phyloP scores from a whole-genome alignment of 2,113 vertebrate species.

The Arizona elegans region DNA sequence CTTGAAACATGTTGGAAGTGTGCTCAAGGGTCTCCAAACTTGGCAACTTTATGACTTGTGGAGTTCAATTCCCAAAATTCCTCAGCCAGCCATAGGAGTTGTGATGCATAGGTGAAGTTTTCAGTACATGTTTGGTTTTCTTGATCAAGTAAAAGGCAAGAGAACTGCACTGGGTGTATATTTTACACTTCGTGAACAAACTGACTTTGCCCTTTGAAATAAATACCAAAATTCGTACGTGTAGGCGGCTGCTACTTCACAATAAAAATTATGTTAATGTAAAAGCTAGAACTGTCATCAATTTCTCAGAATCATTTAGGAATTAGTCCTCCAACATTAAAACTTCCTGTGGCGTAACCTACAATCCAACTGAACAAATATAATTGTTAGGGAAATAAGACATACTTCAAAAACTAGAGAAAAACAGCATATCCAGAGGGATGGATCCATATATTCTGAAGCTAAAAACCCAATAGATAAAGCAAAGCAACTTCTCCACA shows the following conservation, averaged over 20 bases:
- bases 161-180: background rate
- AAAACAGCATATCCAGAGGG: background rate
- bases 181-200: background rate
- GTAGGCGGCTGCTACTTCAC: background rate
- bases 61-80: background rate
- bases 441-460: background rate
- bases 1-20: background rate
- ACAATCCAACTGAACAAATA: background rate
- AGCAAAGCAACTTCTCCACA: background rate
- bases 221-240: background rate
- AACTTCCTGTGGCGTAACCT: conserved; percentile 13
- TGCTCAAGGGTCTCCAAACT: background rate
- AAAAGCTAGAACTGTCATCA: background rate
- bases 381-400: background rate
- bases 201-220: background rate
- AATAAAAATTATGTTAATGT: conserved; percentile 18
- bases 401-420: background rate
- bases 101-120: background rate
- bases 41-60: background rate
- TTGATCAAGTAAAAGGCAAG: background rate
- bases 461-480: background rate
- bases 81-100: background rate
- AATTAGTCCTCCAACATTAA: conserved; percentile 4
- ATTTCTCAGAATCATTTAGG: background rate
- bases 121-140: background rate